phyloP scores from a whole-genome alignment of 2,888 invertebrate genomes.

The Agonum fuliginosum region DNA sequence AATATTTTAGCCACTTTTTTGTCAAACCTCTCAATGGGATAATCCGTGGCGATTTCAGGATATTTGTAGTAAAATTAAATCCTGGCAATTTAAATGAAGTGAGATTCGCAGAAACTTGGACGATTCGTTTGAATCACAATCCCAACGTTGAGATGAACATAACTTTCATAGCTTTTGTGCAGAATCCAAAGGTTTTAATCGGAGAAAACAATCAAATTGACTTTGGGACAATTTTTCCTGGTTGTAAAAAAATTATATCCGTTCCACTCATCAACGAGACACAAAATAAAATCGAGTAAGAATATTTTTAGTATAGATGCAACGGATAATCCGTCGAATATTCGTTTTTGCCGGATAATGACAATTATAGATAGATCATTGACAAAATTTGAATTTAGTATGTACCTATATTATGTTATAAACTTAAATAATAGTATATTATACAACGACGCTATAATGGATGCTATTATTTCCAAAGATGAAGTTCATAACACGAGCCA shows the following conservation, averaged over 20 bases:
- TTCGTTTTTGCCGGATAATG: too few relatives aligned
- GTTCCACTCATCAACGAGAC: conserved; percentile 16
- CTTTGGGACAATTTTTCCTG: conserved; percentile 41
- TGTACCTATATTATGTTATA: too few relatives aligned
- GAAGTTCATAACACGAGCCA: too few relatives aligned
- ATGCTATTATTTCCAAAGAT: too few relatives aligned
- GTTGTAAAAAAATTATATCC: conserved; percentile 24
- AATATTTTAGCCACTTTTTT: conserved; percentile 26
- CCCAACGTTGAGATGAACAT: neutral
- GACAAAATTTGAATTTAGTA: too few relatives aligned
- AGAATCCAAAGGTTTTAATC: conserved; percentile 6
- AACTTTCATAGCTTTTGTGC: neutral
- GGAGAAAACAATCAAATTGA: conserved; percentile 12
- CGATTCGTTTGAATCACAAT: conserved; percentile 24
- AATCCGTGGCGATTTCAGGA: conserved; percentile 10
- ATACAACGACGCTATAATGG: too few relatives aligned
- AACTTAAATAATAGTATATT: too few relatives aligned
- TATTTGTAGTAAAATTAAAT: conserved; percentile 32
- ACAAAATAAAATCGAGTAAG: conserved; percentile 13
- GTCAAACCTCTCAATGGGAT: conserved; percentile 14
- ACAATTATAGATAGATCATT: too few relatives aligned
- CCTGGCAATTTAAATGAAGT: neutral
- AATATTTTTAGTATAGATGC: too few relatives aligned
- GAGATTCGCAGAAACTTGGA: conserved; percentile 12
- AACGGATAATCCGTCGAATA: too few relatives aligned